phyloP scores from a whole-genome alignment of 2,888 invertebrate species.

The Scaptomyza tumidula region DNA sequence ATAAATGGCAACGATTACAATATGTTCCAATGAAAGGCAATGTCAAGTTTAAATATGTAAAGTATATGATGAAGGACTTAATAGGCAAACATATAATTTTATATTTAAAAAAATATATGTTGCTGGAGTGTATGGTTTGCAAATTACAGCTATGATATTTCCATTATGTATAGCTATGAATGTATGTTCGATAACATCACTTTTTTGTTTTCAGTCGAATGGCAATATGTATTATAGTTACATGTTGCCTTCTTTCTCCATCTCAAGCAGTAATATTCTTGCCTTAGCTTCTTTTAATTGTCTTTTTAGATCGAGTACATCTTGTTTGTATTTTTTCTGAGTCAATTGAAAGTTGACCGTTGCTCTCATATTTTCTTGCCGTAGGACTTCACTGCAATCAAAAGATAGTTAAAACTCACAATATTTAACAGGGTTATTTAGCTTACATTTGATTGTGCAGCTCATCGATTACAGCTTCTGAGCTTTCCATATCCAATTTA shows the following conservation, averaged over 20 bases:
- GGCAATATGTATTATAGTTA: not conserved
- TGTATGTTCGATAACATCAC: not conserved
- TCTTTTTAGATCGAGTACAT: not conserved
- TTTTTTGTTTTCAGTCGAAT: not conserved
- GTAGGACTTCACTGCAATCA: slow-evolving; percentile 23
- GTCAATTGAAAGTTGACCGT: slow-evolving; percentile 26
- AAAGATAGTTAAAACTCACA: not conserved
- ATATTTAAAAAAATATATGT: no score
- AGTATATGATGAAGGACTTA: no score
- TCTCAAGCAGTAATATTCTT: slow-evolving; percentile 6
- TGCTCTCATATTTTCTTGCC: slow-evolving; percentile 7
- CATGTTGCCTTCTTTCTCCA: not conserved
- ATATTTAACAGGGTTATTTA: not conserved
- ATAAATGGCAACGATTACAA: no score
- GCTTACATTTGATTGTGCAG: slow-evolving; percentile 33
- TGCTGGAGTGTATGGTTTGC: not conserved
- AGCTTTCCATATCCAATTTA: slow-evolving; percentile 28
- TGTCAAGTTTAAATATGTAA: no score
- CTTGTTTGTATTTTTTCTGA: slow-evolving; percentile 4
- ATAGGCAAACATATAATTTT: no score
- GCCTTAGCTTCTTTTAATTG: not conserved
- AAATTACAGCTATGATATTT: not conserved
- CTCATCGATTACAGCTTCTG: slow-evolving; percentile 33
- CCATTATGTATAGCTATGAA: not conserved
- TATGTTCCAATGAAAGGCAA: no score